phyloP scores from a whole-genome alignment of 2,888 invertebrate species.

The Tachina fera region DNA sequence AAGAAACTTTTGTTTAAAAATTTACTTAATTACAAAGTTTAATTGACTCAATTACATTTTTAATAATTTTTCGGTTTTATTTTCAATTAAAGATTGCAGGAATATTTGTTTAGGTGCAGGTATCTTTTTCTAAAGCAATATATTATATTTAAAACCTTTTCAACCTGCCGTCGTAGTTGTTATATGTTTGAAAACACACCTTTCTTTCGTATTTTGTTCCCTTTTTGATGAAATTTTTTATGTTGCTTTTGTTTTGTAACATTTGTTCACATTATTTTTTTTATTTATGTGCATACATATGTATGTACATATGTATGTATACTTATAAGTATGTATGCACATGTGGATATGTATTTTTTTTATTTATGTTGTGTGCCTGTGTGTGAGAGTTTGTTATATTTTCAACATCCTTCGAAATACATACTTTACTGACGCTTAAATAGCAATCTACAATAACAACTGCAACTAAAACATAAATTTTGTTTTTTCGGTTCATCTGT shows the following conservation, averaged over 20 bases:
- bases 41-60: too few species aligned
- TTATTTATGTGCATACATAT: slow-evolving; percentile 8
- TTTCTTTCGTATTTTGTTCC: slow-evolving; percentile 27
- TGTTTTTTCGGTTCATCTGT: slow-evolving; percentile 41
- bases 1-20: too few species aligned
- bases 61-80: too few species aligned
- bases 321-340: neutral
- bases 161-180: neutral
- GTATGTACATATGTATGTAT: too few species aligned
- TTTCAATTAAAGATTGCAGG: too few species aligned
- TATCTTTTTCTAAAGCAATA: too few species aligned
- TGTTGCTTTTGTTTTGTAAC: slow-evolving; percentile 50
- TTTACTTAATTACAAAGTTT: neutral
- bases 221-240: slow-evolving; percentile 22
- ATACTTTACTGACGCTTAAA: slow-evolving; percentile 43
- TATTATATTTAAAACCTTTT: neutral
- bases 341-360: slow-evolving; percentile 30
- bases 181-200: slow-evolving; percentile 21
- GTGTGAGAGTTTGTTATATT: neutral
- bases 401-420: slow-evolving; percentile 30
- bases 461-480: slow-evolving; percentile 1
- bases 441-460: slow-evolving; percentile 36
- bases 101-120: too few species aligned
- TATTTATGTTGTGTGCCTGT: neutral
- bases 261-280: slow-evolving; percentile 60